Evolutionary conservation across 2,888 invertebrate genomes (phyloP).

Genomic region (Athripsodes cinereus): DNA sequence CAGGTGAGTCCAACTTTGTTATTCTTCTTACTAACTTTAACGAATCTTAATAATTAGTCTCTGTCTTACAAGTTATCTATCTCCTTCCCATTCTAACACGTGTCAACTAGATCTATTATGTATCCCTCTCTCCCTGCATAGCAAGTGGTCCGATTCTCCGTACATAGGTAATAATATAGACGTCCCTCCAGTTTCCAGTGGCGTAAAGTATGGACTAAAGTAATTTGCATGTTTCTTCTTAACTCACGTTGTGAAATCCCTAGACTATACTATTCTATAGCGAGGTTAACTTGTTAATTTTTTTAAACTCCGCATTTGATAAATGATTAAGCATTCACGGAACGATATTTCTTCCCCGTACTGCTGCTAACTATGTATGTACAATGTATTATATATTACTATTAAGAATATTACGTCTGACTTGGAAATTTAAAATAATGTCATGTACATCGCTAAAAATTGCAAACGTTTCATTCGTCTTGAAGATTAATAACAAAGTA

Average conservation of each 20-base stretch:
- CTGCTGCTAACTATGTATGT: not conserved
- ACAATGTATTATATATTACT: not conserved
- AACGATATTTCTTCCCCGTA: not conserved
- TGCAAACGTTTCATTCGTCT: too few relatives aligned
- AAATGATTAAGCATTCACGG: not conserved
- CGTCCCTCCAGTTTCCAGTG: not conserved
- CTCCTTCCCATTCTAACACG: not conserved
- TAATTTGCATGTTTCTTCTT: not conserved
- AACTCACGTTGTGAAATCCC: not conserved
- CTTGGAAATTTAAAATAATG: too few relatives aligned
- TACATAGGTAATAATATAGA: too few relatives aligned
- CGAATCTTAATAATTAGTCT: constrained; percentile 2
- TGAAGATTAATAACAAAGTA: too few relatives aligned
- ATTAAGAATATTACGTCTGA: too few relatives aligned
- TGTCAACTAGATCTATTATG: not conserved
- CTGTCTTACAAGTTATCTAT: not conserved
- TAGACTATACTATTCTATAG: not conserved
- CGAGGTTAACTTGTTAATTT: not conserved
- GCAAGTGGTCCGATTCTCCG: too few relatives aligned
- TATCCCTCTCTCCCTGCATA: too few relatives aligned
- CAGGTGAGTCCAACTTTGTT: not conserved
- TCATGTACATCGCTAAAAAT: too few relatives aligned
- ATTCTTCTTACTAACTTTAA: not conserved
- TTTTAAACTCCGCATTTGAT: not conserved
- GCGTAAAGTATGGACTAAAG: not conserved